Evolutionary conservation across 2,113 vertebrate genomes (phyloP), one percentile per base, ranked within the genome.

Genomic region (Ophiodon elongatus): DNA sequence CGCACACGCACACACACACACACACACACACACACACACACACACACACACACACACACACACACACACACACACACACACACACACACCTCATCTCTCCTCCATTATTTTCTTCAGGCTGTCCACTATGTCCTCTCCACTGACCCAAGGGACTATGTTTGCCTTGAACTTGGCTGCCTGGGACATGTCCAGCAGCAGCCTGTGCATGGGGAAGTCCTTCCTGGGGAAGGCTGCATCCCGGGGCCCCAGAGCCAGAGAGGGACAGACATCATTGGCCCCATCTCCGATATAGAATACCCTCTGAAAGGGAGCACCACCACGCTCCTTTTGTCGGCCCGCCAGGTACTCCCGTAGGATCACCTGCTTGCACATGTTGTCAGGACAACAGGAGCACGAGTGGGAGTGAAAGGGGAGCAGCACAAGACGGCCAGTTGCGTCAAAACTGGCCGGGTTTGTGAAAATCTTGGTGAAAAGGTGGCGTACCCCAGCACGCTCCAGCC

Each of bases 311-410:
- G 25, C 6, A 23, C 92, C 92, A 0, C 95, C 91, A 0, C 89
- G 92, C 69, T 98, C 96, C 54, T 89, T 95, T 5, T 96, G 94
- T 17, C 97, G 88, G 72, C 90, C 85, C 0, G 88, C 91, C 89
- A 98, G 90, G 92, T 98, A 98, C 9, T 98, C 97, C 0, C 89
- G 89, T 0, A 99, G 94, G 88, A 97, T 96, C 56, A 95, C 95
- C 89, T 97, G 96, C 85, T 99, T 99, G 94, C 98, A 99, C 98
- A 99, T 98, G 92, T 99, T 99, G 85, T 96, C 88, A 0, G 98
- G 98, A 90, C 98, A 99, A 14, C 91, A 86, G 7, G 92, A 50
- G 91, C 98, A 99, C 21, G 83, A 90, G 93, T 99, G 98, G 17
- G 97, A 87, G 93, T 99, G 98, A 91, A 96, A 97, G 21, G 98